Percentiles rank a stretch among this genome's conserved stretches.
phyloP scores from a whole-genome alignment of 2,888 invertebrate species.

The Liopterus haemorrhoidalis region DNA sequence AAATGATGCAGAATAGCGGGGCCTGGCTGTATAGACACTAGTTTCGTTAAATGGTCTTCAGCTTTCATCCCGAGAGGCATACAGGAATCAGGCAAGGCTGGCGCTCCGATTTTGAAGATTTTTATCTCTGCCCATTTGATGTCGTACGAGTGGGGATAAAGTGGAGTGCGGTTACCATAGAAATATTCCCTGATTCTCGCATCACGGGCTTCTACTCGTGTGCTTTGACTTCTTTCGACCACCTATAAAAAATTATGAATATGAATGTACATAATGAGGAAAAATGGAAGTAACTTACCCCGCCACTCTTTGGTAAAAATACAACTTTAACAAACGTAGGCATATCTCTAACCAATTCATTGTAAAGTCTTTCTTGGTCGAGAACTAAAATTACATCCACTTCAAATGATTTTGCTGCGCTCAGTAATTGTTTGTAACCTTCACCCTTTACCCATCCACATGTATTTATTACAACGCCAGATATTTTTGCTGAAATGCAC shows the following conservation, averaged over 20 bases:
- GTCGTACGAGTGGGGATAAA: conserved; percentile 93
- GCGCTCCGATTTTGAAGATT: conserved; percentile 91
- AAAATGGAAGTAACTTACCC: conserved; percentile 61
- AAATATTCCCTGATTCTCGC: conserved; percentile 87
- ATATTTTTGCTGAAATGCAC: conserved; percentile 60
- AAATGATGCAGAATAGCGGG: conserved; percentile 78
- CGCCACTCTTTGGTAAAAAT: conserved; percentile 91
- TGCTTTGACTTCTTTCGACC: conserved; percentile 72
- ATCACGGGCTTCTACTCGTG: conserved; percentile 71
- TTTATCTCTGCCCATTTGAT: conserved; percentile 85
- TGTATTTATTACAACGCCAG: conserved; percentile 93
- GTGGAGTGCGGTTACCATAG: conserved; percentile 69
- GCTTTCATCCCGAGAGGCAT: conserved; percentile 94
- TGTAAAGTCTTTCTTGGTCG: conserved; percentile 93
- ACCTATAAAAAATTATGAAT: conserved; percentile 51
- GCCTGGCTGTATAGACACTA: conserved; percentile 74
- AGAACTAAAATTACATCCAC: conserved; percentile 92
- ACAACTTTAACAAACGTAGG: conserved; percentile 90
- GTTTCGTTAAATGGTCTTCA: conserved; percentile 84
- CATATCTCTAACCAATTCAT: conserved; percentile 88
- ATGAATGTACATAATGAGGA: not conserved
- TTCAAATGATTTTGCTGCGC: conserved; percentile 89
- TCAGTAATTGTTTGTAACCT: conserved; percentile 81
- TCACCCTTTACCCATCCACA: conserved; percentile 94
- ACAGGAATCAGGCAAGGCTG: conserved; percentile 88